Evolutionary conservation across 1,140 invertebrate species (phyloP), one percentile per base, ranked within the genome.

Genomic region (Ostrea edulis): DNA sequence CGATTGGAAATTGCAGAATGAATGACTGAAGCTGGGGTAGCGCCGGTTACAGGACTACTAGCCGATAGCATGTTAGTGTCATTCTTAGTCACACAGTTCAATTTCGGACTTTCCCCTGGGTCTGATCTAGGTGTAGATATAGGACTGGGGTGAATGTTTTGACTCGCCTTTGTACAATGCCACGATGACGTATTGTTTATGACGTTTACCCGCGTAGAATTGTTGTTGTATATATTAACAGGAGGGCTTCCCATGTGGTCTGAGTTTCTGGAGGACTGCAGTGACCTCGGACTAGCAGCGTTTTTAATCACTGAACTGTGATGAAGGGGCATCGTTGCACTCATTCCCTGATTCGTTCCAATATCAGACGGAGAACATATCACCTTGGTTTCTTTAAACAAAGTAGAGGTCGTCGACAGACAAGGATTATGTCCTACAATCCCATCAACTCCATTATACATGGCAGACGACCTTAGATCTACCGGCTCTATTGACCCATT

Each of bases 271-370:
- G 83, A 84, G 51, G 86, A 88, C 54, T 82, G 68, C 62, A 88
- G 25, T 55, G 87, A 77, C 52, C 89, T 77, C 51, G 89, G 90
- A 87, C 86, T 91, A 90, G 90, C 89, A 77, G 92, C 92, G 81
- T 91, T 92, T 90, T 94, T 94, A 52, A 94, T 94, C 68, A 94
- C 93, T 71, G 92, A 92, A 89, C 89, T 93, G 84, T 92, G 91
- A 29, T 89, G 89, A 44, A 92, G 86, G 9, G 90, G 81, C 82
- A 90, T 89, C 11, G 89, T 82, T 12, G 85, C 53, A 55, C 35
- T 83, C n/a, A 88, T 54, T 44, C 71, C 85, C 44, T 87, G 84
- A 62, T 86, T 77, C 3, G 90, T 77, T n/a, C 82, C 82, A 85
- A 84, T 58, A 85, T 85, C 17, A 44, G 87, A 58, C 17, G 88